Evolutionary conservation across 2,797 vertebrate species (phyloP).

Genomic region (Remorina albescens): DNA sequence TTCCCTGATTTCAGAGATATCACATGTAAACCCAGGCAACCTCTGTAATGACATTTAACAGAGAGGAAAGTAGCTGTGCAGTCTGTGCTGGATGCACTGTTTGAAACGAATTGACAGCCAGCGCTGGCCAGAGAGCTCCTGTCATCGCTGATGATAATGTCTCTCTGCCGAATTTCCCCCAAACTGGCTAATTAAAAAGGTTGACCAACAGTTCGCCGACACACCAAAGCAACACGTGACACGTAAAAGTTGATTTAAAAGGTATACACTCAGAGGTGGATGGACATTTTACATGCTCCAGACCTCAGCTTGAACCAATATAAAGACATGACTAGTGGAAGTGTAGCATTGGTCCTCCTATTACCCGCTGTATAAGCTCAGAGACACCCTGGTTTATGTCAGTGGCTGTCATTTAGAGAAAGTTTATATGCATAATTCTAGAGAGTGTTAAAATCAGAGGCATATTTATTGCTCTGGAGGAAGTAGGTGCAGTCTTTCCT

Average conservation of each 20-base stretch:
- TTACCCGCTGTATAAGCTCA: constrained; percentile 27
- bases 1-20: neutral
- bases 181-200: constrained; percentile 50
- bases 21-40: constrained; percentile 3
- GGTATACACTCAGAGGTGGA: neutral
- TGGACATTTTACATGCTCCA: constrained; percentile 21
- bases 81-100: constrained; percentile 23
- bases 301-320: constrained; percentile 36
- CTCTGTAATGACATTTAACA: neutral
- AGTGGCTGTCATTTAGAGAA: constrained; percentile 40
- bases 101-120: constrained; percentile 62
- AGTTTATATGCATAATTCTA: constrained; percentile 59
- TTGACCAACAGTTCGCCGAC: constrained; percentile 48
- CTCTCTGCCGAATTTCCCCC: constrained; percentile 49
- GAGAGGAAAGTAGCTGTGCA: neutral
- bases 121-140: constrained; percentile 39
- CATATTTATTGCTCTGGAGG: constrained; percentile 70
- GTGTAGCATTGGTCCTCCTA: constrained; percentile 36
- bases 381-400: constrained; percentile 60
- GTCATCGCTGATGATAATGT: constrained; percentile 71
- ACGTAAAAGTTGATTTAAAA: neutral
- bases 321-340: constrained; percentile 39
- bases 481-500: constrained; percentile 56
- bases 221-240: constrained; percentile 2
- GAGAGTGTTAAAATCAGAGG: constrained; percentile 62